Evolutionary conservation across 2,888 invertebrate genomes (phyloP), one percentile per base, ranked within the genome.

Genomic region (Amaurobius ferox): DNA sequence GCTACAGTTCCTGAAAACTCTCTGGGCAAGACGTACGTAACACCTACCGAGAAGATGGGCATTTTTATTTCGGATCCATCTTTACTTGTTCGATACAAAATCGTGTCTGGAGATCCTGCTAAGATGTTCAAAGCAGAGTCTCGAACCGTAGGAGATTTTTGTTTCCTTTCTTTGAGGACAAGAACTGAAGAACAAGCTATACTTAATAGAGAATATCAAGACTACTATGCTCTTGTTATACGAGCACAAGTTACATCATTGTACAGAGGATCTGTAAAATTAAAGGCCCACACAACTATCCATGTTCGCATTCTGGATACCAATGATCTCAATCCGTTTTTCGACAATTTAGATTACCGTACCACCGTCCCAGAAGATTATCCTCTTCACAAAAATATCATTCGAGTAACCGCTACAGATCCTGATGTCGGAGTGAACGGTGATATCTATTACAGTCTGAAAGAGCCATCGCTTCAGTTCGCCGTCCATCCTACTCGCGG

Each of bases 391-490:
- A 94, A 94, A 80, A 96, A 95, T 91, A 94, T 98, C 28, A 88
- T 91, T 7, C 90, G 90, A 88, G 92, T 93, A 13, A 91, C 94
- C 35, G 99, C 98, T 0, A 97, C 97, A 90, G 99, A 99, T 92
- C 98, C 99, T 3, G 99, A 99, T 92, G 93, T 96, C 48, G 99
- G 98, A 1, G 93, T 97, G 90, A 99, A 99, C 92, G 98, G 98
- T 0, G 97, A 98, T 92, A 96, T 99, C 89, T 98, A 98, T 92
- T 99, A 98, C 92, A 97, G 97, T 91, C 67, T 88, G 6, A 64
- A 30, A 28, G 79, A 88, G 44, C 80, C 79, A n/a, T 78, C 88
- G 1, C 94, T 99, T 90, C 94, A 94, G 90, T 99, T 98, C 91
- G 95, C 97, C 48, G 95, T 99, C 85, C 97, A 99, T 92, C 97